Evolutionary conservation across 1,140 invertebrate species (phyloP).

Genomic region (Schlechtendalia chinensis): DNA sequence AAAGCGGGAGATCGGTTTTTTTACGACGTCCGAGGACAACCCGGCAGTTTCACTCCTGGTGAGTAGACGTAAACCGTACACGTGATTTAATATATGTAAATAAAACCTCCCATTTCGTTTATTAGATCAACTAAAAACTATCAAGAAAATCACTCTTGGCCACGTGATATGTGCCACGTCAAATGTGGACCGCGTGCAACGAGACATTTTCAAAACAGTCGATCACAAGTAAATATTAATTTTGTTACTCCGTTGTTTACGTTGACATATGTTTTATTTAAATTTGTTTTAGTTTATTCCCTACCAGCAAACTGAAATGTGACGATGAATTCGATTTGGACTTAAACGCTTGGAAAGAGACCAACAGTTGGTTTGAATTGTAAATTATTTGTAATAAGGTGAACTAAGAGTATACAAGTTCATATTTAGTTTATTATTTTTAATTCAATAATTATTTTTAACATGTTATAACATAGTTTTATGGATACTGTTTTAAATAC

Average conservation of each 20-base stretch:
- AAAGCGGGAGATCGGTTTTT: constrained; percentile 78
- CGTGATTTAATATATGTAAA: background rate
- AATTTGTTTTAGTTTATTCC: constrained; percentile 15
- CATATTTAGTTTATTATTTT: too few relatives aligned
- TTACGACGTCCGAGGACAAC: constrained; percentile 66
- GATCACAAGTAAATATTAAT: constrained; percentile 16
- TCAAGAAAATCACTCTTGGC: constrained; percentile 22
- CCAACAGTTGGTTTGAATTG: background rate
- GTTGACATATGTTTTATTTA: background rate
- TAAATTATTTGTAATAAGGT: background rate
- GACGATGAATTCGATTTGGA: background rate
- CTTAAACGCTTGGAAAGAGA: background rate
- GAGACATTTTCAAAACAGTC: constrained; percentile 5
- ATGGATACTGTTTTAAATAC: too few relatives aligned
- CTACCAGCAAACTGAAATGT: background rate
- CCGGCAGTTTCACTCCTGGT: constrained; percentile 53
- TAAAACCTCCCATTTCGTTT: background rate
- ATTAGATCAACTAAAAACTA: constrained; percentile 13
- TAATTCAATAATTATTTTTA: too few relatives aligned
- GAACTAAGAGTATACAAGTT: too few relatives aligned
- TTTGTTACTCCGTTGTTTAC: background rate
- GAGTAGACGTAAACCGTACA: background rate
- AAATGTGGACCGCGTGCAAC: background rate
- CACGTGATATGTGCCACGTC: background rate
- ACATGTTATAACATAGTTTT: too few relatives aligned